Base-by-base conservation (phyloP, 2,113 vertebrate genomes). In the Echinops telfairi region DNA sequence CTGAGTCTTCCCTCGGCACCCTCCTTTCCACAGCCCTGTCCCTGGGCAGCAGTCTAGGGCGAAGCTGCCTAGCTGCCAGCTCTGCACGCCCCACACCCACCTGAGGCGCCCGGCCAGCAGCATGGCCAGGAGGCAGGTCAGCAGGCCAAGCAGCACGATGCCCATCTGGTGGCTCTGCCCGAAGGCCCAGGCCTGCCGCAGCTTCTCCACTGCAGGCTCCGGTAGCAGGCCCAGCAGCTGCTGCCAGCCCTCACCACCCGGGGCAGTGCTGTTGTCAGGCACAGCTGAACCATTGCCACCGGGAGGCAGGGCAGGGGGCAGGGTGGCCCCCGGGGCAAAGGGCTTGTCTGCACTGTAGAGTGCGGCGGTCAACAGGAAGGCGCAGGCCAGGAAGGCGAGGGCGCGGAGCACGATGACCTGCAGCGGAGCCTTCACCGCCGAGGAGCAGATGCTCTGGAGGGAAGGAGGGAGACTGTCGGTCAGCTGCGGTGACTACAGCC, bases 71-170 rank as follows among this genome's bases (percentile, higher is more conserved):
- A 0, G 11, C 73, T 19, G 1, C 47, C 10, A 0, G 0, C 33
- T 6, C 15, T 2, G 6, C 2, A 2, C 0, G 10, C 40, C 78
- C 76, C 4, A 1, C 1, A 91, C 97, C 3, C 90, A 99, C 99
- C 99, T 99, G 95, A 98, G 89, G 47, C 98, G 98, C 47, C 99
- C 99, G 0, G 98, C 99, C 90, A 99, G 97, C 88, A 99, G 94
- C 98, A 99, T 98, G 88, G 98, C 98, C 84, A 98, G 97, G 79
- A 99, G 95, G 97, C 99, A 99, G 83, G 98, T 98, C 95, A 99
- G 89, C 87, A 99, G 97, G 62, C 99, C 99, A 70, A 98, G 94
- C 9, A 98, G 97, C n/a, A 98, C 98, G 0, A 99, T 93, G 2
- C 97, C 98, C 75, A 98, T 97, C 97, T 99, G 99, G 95, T 99